phyloP scores from a whole-genome alignment of 2,888 invertebrate genomes.

The Poecilus cupreus region DNA sequence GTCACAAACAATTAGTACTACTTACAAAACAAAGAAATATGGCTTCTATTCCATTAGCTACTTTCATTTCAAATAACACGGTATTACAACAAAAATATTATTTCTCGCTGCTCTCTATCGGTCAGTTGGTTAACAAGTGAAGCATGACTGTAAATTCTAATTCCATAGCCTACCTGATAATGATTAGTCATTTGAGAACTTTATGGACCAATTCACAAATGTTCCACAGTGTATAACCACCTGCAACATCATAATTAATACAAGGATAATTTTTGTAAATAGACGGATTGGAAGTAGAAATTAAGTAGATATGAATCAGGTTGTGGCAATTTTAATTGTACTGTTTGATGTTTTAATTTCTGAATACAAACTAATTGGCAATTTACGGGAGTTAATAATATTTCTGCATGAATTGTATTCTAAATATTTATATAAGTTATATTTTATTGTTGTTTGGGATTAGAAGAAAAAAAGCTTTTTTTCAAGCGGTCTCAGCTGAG shows the following conservation, averaged over 20 bases:
- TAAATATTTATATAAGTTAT: no score
- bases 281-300: not conserved
- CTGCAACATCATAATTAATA: not conserved
- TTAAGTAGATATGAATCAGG: not conserved
- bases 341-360: not conserved
- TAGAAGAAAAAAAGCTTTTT: no score
- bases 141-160: not conserved
- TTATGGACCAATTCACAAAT: not conserved
- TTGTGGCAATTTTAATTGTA: not conserved
- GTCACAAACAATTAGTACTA: not conserved
- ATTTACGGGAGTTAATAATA: no score
- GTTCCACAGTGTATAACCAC: not conserved
- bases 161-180: not conserved
- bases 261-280: not conserved
- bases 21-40: not conserved
- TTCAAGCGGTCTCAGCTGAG: no score
- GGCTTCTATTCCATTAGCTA: not conserved
- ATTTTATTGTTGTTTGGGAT: no score
- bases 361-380: no score
- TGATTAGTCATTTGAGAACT: not conserved
- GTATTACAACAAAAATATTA: not conserved
- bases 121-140: not conserved
- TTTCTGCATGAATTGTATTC: no score
- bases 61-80: constrained; percentile 7
- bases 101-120: not conserved